Evolutionary conservation across 2,888 invertebrate genomes (phyloP).

Genomic region (Hemicrepidius hirtus): DNA sequence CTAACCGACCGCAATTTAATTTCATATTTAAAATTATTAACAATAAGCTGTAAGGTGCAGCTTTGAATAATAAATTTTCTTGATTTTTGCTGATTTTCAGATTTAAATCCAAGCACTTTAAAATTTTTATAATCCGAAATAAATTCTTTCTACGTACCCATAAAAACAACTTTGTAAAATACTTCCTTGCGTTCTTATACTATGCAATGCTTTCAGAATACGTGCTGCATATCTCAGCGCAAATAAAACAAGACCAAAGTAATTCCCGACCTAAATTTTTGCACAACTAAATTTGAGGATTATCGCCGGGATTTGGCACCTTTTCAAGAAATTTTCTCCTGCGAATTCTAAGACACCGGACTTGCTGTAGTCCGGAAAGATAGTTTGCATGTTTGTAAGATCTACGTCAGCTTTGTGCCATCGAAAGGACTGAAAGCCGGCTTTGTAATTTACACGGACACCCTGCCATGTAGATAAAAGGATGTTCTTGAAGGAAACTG

Average conservation of each 20-base stretch:
- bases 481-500: conserved; percentile 27
- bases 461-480: conserved; percentile 33
- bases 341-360: conserved; percentile 8
- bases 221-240: not conserved
- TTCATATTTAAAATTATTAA: too few species aligned
- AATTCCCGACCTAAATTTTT: conserved; percentile 14
- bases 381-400: conserved; percentile 45
- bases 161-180: too few species aligned
- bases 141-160: too few species aligned
- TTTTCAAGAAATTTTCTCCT: conserved; percentile 26
- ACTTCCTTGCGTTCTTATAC: not conserved
- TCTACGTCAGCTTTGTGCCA: conserved; percentile 36
- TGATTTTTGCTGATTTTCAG: too few species aligned
- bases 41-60: too few species aligned
- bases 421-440: conserved; percentile 35
- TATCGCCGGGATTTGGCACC: conserved; percentile 31
- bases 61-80: too few species aligned
- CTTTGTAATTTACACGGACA: conserved; percentile 37
- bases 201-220: not conserved
- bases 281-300: conserved; percentile 13
- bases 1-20: too few species aligned
- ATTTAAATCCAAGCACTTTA: too few species aligned
- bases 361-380: conserved; percentile 29
- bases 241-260: conserved; percentile 8
- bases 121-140: too few species aligned